These are phyloP conservation scores for Apis laboriosa DNA, from an alignment of 1,140 invertebrate genomes.

Conservation along the genomic window DNA sequence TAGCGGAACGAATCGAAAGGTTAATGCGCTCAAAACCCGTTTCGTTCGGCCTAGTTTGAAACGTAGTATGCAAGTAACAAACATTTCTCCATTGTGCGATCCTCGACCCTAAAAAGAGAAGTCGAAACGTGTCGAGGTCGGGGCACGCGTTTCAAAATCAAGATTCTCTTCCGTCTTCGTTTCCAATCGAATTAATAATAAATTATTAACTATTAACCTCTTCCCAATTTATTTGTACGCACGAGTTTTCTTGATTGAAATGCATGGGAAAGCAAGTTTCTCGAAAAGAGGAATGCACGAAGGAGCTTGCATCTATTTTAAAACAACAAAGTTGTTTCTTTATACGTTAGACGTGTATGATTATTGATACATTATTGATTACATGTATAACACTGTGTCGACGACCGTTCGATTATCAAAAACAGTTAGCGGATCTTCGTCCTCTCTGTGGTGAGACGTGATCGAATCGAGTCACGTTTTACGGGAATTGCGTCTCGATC, in stretches of 20 bases:
- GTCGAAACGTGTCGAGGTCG: slow-evolving; percentile 35
- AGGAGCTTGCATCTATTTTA: too few relatives aligned
- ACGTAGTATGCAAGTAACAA: not conserved
- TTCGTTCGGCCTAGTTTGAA: slow-evolving; percentile 48
- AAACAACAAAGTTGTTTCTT: too few relatives aligned
- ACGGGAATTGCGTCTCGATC: slow-evolving; percentile 10
- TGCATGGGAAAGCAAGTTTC: too few relatives aligned
- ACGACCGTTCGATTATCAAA: slow-evolving; percentile 31
- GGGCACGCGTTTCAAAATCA: slow-evolving; percentile 1
- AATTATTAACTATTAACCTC: not conserved
- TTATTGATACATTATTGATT: too few relatives aligned
- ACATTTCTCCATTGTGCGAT: slow-evolving; percentile 35
- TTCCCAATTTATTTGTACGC: too few relatives aligned
- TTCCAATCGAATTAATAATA: not conserved
- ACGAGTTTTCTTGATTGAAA: too few relatives aligned
- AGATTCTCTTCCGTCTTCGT: not conserved
- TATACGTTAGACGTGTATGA: too few relatives aligned
- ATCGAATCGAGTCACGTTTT: slow-evolving; percentile 48
- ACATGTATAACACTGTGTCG: not conserved
- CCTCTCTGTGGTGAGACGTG: not conserved
- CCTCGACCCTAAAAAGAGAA: slow-evolving; percentile 28
- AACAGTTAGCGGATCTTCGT: slow-evolving; percentile 16
- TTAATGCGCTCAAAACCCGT: slow-evolving; percentile 38
- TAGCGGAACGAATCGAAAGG: slow-evolving; percentile 40
- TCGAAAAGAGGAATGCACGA: too few relatives aligned